A percentile compares a stretch with the other conserved stretches of the same genome.
These are phyloP conservation scores for Mesoligia furuncula DNA, from an alignment of 2,888 invertebrate genomes.

Conservation along the genomic window DNA sequence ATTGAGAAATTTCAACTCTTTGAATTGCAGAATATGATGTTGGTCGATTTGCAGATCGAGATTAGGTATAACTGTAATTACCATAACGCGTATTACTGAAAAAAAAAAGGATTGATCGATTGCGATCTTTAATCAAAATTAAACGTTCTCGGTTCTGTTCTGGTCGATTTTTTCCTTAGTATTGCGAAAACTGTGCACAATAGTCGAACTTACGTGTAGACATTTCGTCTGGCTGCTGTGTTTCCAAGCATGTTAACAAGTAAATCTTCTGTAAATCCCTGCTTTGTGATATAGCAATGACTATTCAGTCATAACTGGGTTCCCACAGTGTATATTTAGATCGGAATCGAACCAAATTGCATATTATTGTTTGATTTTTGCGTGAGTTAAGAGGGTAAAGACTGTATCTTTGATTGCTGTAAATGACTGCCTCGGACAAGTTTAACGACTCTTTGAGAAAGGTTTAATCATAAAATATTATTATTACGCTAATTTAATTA, in stretches of 20 bases:
- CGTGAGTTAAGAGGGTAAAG: conserved; percentile 56
- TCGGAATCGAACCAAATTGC: conserved; percentile 62
- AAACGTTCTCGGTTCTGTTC: background rate
- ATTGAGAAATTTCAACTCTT: background rate
- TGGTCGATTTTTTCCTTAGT: no score
- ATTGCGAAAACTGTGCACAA: background rate
- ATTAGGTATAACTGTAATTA: background rate
- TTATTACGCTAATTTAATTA: background rate
- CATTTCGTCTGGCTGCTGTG: background rate
- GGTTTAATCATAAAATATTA: background rate
- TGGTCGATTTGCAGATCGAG: background rate
- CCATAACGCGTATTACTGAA: no score
- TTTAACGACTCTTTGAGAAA: conserved; percentile 43
- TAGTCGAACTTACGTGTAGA: background rate
- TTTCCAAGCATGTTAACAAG: background rate
- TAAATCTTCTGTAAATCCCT: conserved; percentile 20
- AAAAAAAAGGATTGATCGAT: background rate
- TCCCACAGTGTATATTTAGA: conserved; percentile 65
- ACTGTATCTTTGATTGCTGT: conserved; percentile 41
- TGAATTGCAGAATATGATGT: background rate
- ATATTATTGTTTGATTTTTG: conserved; percentile 65
- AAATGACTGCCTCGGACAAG: conserved; percentile 40
- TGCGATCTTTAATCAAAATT: background rate
- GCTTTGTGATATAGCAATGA: conserved; percentile 3
- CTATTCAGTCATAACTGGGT: conserved; percentile 68